A percentile compares a stretch with the other conserved stretches of the same genome.
Conservation (phyloP, 2,888 invertebrate species). For the Drosophila mimica region DNA sequence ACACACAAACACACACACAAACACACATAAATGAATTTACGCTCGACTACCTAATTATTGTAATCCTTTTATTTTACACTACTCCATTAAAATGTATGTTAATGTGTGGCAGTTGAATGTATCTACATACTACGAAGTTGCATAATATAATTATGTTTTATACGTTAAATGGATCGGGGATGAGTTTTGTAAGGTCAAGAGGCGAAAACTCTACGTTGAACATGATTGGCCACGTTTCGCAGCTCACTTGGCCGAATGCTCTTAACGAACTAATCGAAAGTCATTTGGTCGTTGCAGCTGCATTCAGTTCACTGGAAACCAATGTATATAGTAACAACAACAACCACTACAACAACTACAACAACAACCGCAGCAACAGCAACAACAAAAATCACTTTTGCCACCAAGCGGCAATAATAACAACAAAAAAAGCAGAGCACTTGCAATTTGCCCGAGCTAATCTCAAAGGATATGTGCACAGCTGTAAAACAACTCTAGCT, state of each 20-base stretch:
- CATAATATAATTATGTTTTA: slow-evolving; percentile 5
- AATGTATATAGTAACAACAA: slow-evolving; percentile 14
- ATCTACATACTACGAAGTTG: not conserved
- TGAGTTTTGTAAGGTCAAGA: not conserved
- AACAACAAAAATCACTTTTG: slow-evolving; percentile 12
- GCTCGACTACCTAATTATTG: slow-evolving; percentile 49
- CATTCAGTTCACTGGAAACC: slow-evolving; percentile 65
- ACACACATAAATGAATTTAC: slow-evolving; percentile 41
- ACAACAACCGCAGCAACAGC: slow-evolving; percentile 9
- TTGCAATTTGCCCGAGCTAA: slow-evolving; percentile 67
- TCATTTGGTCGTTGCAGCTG: slow-evolving; percentile 39
- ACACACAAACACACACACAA: not conserved
- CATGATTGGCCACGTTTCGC: slow-evolving; percentile 54
- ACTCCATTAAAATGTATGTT: slow-evolving; percentile 31
- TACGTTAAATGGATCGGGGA: not conserved
- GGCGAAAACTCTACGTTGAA: slow-evolving; percentile 4
- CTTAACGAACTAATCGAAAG: slow-evolving; percentile 70
- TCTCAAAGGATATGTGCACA: slow-evolving; percentile 67
- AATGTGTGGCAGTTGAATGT: slow-evolving; percentile 4
- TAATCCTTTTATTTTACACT: slow-evolving; percentile 26
- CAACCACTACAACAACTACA: slow-evolving; percentile 19
- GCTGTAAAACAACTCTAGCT: slow-evolving; percentile 21
- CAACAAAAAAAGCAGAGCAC: slow-evolving; percentile 15
- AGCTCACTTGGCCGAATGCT: slow-evolving; percentile 44
- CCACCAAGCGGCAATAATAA: slow-evolving; percentile 10